Evolutionary conservation across 2,888 invertebrate species (phyloP).

Genomic region (Tinea semifulvella): DNA sequence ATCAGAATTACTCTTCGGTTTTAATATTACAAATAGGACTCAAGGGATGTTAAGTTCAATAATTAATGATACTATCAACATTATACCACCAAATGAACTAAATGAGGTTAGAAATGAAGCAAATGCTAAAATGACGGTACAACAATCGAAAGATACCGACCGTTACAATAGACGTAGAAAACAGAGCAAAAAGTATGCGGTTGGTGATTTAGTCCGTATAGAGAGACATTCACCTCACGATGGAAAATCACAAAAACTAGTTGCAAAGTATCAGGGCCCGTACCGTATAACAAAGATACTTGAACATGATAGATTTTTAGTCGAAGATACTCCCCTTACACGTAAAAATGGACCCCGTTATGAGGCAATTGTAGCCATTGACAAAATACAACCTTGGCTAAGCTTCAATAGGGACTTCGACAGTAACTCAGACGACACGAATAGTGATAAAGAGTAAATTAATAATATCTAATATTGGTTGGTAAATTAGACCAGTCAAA

Average conservation of each 20-base stretch:
- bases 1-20: not conserved
- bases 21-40: not conserved
- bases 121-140: not conserved
- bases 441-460: too few relatives aligned
- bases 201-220: conserved; percentile 15
- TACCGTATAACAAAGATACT: conserved; percentile 7
- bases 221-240: conserved; percentile 12
- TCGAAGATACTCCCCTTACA: conserved; percentile 16
- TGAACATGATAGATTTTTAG: conserved; percentile 12
- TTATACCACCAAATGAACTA: too few relatives aligned
- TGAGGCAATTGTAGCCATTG: conserved; percentile 16
- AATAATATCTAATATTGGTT: too few relatives aligned
- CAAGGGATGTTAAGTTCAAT: not conserved
- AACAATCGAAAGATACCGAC: conserved; percentile 15
- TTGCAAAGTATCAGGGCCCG: conserved; percentile 16
- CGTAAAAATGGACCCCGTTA: conserved; percentile 17
- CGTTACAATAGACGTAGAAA: conserved; percentile 13
- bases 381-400: conserved; percentile 17
- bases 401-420: conserved; percentile 11
- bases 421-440: not conserved
- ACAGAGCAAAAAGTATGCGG: not conserved
- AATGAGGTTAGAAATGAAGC: too few relatives aligned
- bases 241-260: conserved; percentile 16
- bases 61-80: not conserved
- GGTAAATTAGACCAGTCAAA: too few relatives aligned